These are phyloP conservation scores for Caenorhabditis uteleia DNA, from an alignment of 2,888 invertebrate genomes.

Conservation along the genomic window DNA sequence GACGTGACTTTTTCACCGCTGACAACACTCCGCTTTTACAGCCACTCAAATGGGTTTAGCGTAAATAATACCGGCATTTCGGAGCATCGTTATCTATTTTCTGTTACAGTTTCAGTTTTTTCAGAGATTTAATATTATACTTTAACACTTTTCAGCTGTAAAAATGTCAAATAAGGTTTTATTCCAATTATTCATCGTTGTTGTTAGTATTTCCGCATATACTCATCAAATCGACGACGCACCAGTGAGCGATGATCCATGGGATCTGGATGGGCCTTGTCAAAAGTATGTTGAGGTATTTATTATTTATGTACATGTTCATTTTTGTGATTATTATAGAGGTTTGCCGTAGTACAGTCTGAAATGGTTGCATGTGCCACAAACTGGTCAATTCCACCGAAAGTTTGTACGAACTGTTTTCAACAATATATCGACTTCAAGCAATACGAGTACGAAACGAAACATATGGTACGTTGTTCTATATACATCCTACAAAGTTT, in stretches of 20 bases:
- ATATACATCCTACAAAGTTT: background rate
- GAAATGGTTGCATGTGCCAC: slow-evolving; percentile 61
- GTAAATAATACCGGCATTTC: slow-evolving; percentile 14
- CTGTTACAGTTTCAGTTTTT: background rate
- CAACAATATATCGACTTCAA: slow-evolving; percentile 62
- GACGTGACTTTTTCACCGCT: slow-evolving; percentile 38
- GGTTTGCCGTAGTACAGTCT: slow-evolving; percentile 46
- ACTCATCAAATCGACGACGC: slow-evolving; percentile 8
- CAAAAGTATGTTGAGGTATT: slow-evolving; percentile 61
- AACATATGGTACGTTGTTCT: slow-evolving; percentile 51
- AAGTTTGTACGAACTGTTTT: slow-evolving; percentile 67
- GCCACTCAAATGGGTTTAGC: slow-evolving; percentile 1
- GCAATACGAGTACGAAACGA: slow-evolving; percentile 60
- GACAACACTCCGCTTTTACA: too few species aligned
- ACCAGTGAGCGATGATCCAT: slow-evolving; percentile 45
- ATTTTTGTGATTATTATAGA: slow-evolving; percentile 26
- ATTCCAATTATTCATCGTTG: too few species aligned
- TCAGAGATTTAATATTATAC: too few species aligned
- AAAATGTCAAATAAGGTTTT: too few species aligned
- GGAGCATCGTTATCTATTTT: background rate
- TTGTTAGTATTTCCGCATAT: background rate
- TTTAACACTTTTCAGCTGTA: too few species aligned
- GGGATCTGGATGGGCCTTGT: slow-evolving; percentile 64
- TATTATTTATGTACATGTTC: background rate
- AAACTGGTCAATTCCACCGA: slow-evolving; percentile 65